A percentile compares a stretch with the other conserved stretches of the same genome.
These are phyloP conservation scores for Otis tarda DNA, from an alignment of 2,113 vertebrate genomes.

Conservation along the genomic window DNA sequence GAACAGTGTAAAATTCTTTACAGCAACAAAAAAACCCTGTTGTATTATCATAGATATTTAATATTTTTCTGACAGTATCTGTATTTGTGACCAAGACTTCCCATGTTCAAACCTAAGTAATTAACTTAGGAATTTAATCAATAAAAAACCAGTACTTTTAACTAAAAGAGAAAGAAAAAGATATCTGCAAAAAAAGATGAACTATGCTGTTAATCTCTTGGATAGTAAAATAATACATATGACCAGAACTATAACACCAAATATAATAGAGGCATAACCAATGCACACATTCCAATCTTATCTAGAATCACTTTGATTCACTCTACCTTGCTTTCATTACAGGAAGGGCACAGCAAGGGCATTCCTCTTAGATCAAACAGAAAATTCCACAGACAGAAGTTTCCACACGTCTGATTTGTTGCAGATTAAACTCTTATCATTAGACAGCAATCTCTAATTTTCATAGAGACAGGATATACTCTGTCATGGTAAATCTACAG, in stretches of 20 bases:
- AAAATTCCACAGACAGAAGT: slow-evolving; percentile 71
- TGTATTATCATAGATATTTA: slow-evolving; percentile 73
- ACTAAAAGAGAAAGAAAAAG: neutral
- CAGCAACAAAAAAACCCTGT: slow-evolving; percentile 32
- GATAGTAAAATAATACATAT: slow-evolving; percentile 14
- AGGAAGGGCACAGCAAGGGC: slow-evolving; percentile 75
- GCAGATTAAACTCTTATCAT: slow-evolving; percentile 58
- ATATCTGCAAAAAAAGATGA: neutral
- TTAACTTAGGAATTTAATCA: slow-evolving; percentile 31
- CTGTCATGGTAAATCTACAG: slow-evolving; percentile 32
- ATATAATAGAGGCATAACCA: slow-evolving; percentile 49
- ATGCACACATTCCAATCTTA: slow-evolving; percentile 72
- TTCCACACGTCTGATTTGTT: slow-evolving; percentile 68
- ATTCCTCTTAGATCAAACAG: slow-evolving; percentile 64
- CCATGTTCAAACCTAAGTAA: slow-evolving; percentile 72
- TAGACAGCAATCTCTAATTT: slow-evolving; percentile 53
- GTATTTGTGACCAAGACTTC: slow-evolving; percentile 64
- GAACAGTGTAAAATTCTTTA: slow-evolving; percentile 54
- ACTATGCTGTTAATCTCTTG: neutral
- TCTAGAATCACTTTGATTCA: slow-evolving; percentile 67
- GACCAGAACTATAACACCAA: slow-evolving; percentile 21
- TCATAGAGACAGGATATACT: slow-evolving; percentile 59
- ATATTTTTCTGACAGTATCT: slow-evolving; percentile 71
- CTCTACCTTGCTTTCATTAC: slow-evolving; percentile 70
- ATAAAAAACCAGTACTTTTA: neutral